phyloP scores from a whole-genome alignment of 2,113 vertebrate species.

The Hippocampus mohnikei region DNA sequence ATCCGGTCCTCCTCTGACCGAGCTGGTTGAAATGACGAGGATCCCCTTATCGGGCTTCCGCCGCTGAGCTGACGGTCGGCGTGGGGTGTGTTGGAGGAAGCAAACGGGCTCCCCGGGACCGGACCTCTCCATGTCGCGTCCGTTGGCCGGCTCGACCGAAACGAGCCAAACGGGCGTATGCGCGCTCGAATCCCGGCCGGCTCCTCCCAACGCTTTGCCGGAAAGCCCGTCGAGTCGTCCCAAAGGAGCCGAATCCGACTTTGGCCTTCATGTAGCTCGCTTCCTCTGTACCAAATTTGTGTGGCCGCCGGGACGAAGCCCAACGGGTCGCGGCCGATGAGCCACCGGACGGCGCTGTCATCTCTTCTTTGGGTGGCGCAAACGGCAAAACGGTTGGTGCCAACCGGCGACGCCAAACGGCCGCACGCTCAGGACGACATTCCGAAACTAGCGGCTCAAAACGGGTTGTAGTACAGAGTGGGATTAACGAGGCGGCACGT shows the following conservation, averaged over 20 bases:
- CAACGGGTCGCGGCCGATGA: background rate
- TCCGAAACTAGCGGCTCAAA: background rate
- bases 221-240: background rate
- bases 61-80: no score
- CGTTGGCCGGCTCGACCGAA: no score
- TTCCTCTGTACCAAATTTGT: background rate
- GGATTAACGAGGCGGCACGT: background rate
- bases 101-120: no score
- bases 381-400: background rate
- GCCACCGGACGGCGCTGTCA: background rate
- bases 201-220: slow-evolving; percentile 16
- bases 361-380: background rate
- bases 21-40: no score
- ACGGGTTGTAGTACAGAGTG: background rate
- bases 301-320: no score
- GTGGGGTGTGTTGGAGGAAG: no score
- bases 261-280: background rate
- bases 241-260: background rate
- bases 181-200: slow-evolving; percentile 22
- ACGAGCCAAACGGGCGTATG: background rate
- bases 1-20: no score
- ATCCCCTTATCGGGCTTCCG: no score
- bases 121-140: no score
- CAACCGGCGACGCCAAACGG: background rate
- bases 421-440: background rate